Percentiles rank a stretch among this genome's conserved stretches.
Evolutionary conservation across 1,140 invertebrate species (phyloP).

Genomic region (Tetranychus cinnabarinus): DNA sequence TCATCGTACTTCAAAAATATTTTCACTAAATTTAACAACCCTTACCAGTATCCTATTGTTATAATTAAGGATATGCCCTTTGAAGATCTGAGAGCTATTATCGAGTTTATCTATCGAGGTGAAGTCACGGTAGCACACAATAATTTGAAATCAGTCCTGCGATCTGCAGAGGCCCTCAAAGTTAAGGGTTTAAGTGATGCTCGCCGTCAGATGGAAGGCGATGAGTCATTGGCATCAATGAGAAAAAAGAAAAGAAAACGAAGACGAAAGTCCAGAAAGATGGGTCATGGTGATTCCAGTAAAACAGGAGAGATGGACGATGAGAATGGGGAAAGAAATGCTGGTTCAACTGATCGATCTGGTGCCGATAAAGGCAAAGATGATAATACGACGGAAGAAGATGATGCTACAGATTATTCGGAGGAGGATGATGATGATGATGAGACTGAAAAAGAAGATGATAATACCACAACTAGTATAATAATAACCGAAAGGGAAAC

Average conservation of each 20-base stretch:
- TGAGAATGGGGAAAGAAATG: not conserved
- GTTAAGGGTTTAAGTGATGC: constrained; percentile 64
- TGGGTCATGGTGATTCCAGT: not conserved
- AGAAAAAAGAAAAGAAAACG: not conserved
- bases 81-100: constrained; percentile 65
- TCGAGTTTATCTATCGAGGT: constrained; percentile 81
- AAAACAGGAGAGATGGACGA: not conserved
- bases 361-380: not conserved
- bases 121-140: constrained; percentile 81
- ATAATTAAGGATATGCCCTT: constrained; percentile 76
- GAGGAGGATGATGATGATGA: not conserved
- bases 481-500: not conserved
- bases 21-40: constrained; percentile 33
- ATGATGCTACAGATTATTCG: not conserved
- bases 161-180: constrained; percentile 67
- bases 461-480: not conserved
- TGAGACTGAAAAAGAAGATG: not conserved
- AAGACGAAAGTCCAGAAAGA: not conserved
- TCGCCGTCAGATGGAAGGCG: not conserved
- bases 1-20: constrained; percentile 25
- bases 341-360: not conserved
- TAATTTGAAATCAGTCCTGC: constrained; percentile 57
- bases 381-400: not conserved
- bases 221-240: not conserved
- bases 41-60: constrained; percentile 64